Conservation (phyloP, 2,113 vertebrate genomes). For the Megalops atlanticus region DNA sequence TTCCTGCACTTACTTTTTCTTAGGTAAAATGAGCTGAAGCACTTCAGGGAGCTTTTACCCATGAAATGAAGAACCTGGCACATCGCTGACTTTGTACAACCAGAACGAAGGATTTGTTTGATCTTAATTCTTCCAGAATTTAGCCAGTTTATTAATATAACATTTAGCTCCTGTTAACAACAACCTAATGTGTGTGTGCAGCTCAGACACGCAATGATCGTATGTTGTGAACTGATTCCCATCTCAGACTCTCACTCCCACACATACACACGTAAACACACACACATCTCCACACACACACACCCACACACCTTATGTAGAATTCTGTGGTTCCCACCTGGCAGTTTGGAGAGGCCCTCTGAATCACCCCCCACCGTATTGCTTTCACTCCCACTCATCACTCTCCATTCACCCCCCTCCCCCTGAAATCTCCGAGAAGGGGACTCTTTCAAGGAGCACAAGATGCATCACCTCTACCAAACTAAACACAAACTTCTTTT, state of each 20-base stretch:
- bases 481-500: slow-evolving; percentile 97
- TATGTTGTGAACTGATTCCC: neutral
- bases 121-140: slow-evolving; percentile 54
- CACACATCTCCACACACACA: neutral
- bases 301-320: neutral
- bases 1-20: slow-evolving; percentile 88
- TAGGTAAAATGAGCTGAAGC: slow-evolving; percentile 56
- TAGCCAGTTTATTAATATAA: slow-evolving; percentile 23
- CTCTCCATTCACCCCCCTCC: slow-evolving; percentile 82
- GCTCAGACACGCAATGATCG: neutral
- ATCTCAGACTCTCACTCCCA: slow-evolving; percentile 56
- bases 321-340: too few relatives aligned
- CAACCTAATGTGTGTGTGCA: slow-evolving; percentile 1
- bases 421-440: slow-evolving; percentile 93
- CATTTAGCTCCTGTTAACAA: neutral
- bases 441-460: slow-evolving; percentile 99
- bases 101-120: slow-evolving; percentile 60
- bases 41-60: neutral
- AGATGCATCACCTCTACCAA: slow-evolving; percentile 99
- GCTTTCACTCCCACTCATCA: slow-evolving; percentile 65
- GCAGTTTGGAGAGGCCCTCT: neutral
- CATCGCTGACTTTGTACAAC: slow-evolving; percentile 61
- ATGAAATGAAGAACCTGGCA: slow-evolving; percentile 68
- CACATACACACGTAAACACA: neutral
- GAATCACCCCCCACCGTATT: neutral